These are phyloP conservation scores for Perdix hodgsoniae DNA, from an alignment of 2,797 vertebrate species.

Conservation along the genomic window DNA sequence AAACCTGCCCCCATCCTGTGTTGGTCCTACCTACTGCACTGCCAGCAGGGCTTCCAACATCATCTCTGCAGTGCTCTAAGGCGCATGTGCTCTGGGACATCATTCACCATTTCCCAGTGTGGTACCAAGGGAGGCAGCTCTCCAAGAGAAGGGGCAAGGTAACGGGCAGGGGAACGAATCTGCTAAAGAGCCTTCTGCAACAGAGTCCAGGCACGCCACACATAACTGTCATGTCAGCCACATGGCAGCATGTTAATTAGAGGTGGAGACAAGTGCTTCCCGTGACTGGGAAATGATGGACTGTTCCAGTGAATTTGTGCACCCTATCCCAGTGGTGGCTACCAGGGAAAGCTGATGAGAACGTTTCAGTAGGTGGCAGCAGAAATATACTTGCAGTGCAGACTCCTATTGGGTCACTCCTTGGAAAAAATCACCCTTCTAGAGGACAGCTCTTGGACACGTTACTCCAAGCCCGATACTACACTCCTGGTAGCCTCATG, in stretches of 20 bases:
- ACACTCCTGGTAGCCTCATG: neutral
- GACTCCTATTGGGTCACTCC: neutral
- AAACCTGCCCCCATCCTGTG: accelerated
- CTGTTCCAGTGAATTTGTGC: neutral
- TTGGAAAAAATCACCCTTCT: neutral
- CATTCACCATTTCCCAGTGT: neutral
- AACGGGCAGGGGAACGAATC: neutral
- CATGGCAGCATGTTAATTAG: neutral
- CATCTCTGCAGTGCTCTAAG: accelerated
- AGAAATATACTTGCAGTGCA: constrained; percentile 17
- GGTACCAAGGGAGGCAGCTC: neutral
- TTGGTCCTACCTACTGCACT: neutral
- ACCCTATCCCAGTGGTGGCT: neutral
- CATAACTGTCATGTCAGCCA: neutral
- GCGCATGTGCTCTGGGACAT: neutral
- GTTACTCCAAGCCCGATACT: neutral
- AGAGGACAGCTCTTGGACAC: neutral
- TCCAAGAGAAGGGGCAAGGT: neutral
- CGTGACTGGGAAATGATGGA: accelerated
- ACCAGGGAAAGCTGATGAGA: neutral
- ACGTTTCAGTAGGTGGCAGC: constrained; percentile 62
- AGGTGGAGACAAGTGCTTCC: neutral
- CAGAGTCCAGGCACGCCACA: neutral
- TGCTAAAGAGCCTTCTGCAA: neutral
- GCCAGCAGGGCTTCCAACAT: neutral